Percentiles rank a stretch among this genome's conserved stretches.
Conservation (phyloP, 2,113 vertebrate genomes). For the Xerus inauris region DNA sequence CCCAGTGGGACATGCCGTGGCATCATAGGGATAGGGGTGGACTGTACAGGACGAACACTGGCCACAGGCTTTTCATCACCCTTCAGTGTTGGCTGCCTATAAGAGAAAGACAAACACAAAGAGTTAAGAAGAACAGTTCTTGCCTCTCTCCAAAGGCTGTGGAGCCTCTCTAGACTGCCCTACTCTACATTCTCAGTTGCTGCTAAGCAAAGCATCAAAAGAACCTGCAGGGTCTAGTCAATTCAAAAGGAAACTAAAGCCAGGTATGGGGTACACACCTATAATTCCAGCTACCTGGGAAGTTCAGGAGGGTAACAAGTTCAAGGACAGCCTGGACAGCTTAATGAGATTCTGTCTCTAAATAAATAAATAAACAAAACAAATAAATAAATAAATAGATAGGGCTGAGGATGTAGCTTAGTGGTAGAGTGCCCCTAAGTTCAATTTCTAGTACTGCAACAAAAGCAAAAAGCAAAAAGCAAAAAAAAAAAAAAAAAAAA, state of each 20-base stretch:
- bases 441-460: not conserved
- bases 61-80: constrained; percentile 97
- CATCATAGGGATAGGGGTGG: constrained; percentile 99
- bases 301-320: not conserved
- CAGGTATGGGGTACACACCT: not conserved
- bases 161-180: not conserved
- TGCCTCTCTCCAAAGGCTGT: not conserved
- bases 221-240: not conserved
- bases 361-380: not conserved
- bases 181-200: not conserved
- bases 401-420: not conserved
- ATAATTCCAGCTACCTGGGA: not conserved
- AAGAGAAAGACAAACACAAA: constrained; percentile 61
- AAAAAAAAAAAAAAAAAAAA: too few relatives aligned
- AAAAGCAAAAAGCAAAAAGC: too few relatives aligned
- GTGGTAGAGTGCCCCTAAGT: not conserved
- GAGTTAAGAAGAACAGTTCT: not conserved
- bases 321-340: not conserved
- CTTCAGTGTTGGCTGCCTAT: constrained; percentile 92
- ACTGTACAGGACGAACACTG: constrained; percentile 97
- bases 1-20: constrained; percentile 93
- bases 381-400: not conserved
- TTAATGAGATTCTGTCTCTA: not conserved
- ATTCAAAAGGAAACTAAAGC: not conserved
- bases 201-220: not conserved